Conservation (phyloP, 2,797 vertebrate genomes). For the Hypotaenidia philippensis region DNA sequence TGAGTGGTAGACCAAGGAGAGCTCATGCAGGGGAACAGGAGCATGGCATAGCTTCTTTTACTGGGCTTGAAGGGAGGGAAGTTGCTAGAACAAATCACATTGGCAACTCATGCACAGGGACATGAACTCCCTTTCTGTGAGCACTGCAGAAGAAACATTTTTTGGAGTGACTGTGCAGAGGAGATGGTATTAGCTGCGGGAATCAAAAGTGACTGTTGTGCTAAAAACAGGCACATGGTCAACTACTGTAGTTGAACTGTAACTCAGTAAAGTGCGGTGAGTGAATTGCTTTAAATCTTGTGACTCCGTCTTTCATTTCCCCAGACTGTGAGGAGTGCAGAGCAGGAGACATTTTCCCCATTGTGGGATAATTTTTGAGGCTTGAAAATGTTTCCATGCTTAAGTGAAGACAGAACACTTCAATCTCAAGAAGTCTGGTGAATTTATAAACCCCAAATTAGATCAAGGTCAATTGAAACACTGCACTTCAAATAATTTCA, state of each 20-base stretch:
- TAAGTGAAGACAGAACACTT: constrained; percentile 63
- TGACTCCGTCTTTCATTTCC: constrained; percentile 65
- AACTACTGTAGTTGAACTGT: constrained; percentile 54
- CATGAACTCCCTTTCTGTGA: not conserved
- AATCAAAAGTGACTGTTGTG: constrained; percentile 51
- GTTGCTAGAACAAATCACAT: constrained; percentile 6
- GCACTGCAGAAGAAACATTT: constrained; percentile 16
- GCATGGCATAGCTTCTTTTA: not conserved
- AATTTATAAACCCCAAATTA: constrained; percentile 67
- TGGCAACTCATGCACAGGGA: not conserved
- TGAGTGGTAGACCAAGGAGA: not conserved
- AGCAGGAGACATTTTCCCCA: constrained; percentile 55
- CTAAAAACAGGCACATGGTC: constrained; percentile 64
- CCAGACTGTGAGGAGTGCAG: constrained; percentile 2
- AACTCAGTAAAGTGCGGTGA: constrained; percentile 72
- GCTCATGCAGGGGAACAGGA: not conserved
- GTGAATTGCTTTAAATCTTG: constrained; percentile 63
- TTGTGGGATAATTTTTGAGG: constrained; percentile 63
- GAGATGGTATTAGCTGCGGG: not conserved
- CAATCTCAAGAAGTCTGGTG: constrained; percentile 56
- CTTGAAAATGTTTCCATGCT: constrained; percentile 67
- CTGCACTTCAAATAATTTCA: constrained; percentile 43
- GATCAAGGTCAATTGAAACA: constrained; percentile 68
- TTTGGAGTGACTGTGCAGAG: not conserved
- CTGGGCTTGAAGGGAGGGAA: not conserved